Evolutionary conservation across 2,888 invertebrate genomes (phyloP).

Genomic region (Dasysyrphus albostriatus): DNA sequence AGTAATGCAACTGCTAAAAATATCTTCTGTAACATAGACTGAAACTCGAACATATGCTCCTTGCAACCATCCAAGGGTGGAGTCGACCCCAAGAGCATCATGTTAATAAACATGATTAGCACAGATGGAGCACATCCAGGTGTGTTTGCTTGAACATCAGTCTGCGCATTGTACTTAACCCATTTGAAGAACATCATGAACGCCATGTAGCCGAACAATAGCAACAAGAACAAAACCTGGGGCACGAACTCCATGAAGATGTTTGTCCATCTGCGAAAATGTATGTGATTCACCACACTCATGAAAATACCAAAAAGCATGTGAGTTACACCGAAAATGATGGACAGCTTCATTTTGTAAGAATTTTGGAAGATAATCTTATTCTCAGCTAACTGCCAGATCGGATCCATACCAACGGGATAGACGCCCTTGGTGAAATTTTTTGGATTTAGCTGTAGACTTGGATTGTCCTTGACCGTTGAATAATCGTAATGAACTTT

Average conservation of each 20-base stretch:
- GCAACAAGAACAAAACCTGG: slow-evolving; percentile 93
- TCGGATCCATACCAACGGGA: slow-evolving; percentile 92
- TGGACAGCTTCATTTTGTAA: slow-evolving; percentile 98
- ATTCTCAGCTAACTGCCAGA: slow-evolving; percentile 92
- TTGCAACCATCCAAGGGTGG: slow-evolving; percentile 84
- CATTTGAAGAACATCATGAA: slow-evolving; percentile 97
- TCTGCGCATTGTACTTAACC: slow-evolving; percentile 88
- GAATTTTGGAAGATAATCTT: slow-evolving; percentile 98
- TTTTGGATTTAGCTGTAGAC: slow-evolving; percentile 88
- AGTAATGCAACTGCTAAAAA: slow-evolving; percentile 91
- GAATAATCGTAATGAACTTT: slow-evolving; percentile 85
- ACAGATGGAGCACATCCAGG: slow-evolving; percentile 90
- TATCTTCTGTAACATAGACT: slow-evolving; percentile 89
- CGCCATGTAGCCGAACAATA: slow-evolving; percentile 96
- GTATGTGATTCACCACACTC: slow-evolving; percentile 91
- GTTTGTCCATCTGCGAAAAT: slow-evolving; percentile 88
- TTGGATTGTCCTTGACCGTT: slow-evolving; percentile 83
- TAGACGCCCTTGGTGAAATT: slow-evolving; percentile 85
- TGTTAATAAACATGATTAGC: slow-evolving; percentile 91
- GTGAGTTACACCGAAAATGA: slow-evolving; percentile 96
- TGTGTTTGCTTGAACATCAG: slow-evolving; percentile 79
- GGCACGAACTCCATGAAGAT: slow-evolving; percentile 95
- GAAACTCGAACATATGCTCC: slow-evolving; percentile 88
- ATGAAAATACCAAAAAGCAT: slow-evolving; percentile 97
- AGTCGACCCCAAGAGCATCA: slow-evolving; percentile 88